Evolutionary conservation across 2,888 invertebrate species (phyloP).

Genomic region (Thelaira solivaga): DNA sequence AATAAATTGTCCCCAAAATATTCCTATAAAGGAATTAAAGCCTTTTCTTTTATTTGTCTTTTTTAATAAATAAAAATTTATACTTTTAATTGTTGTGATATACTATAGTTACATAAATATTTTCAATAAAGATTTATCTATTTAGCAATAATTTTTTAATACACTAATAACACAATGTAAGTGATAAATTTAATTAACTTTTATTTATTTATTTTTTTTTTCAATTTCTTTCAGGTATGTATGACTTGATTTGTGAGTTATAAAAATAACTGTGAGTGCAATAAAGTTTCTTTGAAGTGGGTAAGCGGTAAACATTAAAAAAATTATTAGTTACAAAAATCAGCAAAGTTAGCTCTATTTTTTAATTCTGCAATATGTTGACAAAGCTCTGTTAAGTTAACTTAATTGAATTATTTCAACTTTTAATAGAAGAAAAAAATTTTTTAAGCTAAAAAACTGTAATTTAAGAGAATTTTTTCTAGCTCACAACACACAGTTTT

Average conservation of each 20-base stretch:
- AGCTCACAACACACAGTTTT: too few relatives aligned
- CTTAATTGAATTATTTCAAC: too few relatives aligned
- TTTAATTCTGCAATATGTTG: too few relatives aligned
- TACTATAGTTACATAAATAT: conserved; percentile 42
- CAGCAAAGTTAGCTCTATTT: too few relatives aligned
- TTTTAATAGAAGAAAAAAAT: too few relatives aligned
- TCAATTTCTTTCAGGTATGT: conserved; percentile 55
- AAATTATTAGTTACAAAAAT: too few relatives aligned
- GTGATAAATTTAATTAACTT: conserved; percentile 27
- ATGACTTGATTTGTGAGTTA: not conserved
- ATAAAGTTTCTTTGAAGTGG: not conserved
- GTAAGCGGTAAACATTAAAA: too few relatives aligned
- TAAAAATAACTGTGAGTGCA: not conserved
- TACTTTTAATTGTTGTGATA: conserved; percentile 50
- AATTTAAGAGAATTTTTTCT: too few relatives aligned
- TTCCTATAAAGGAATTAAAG: conserved; percentile 11
- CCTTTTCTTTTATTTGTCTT: not conserved
- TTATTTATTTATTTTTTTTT: not conserved
- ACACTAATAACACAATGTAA: not conserved
- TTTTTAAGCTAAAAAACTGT: too few relatives aligned
- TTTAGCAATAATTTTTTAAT: not conserved
- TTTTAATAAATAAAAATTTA: conserved; percentile 36
- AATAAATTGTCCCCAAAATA: not conserved
- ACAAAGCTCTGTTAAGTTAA: too few relatives aligned
- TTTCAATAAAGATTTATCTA: conserved; percentile 26